Conservation (phyloP, 2,113 vertebrate genomes). For the Sminthopsis crassicaudata region DNA sequence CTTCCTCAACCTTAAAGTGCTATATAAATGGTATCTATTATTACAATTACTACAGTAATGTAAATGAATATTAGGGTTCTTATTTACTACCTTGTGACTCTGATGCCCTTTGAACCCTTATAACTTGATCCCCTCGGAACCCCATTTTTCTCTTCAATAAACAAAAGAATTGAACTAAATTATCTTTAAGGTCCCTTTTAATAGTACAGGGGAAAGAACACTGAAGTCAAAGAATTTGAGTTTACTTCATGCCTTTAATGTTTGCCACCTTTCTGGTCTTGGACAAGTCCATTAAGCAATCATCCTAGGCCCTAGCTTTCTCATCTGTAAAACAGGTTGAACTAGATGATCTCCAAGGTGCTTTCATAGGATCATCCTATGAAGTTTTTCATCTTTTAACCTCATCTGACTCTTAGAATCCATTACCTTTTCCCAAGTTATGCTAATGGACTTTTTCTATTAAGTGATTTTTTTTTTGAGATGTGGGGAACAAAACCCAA, state of each 20-base stretch:
- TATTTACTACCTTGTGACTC: too few species aligned
- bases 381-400: slow-evolving; percentile 32
- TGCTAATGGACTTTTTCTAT: slow-evolving; percentile 15
- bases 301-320: not conserved
- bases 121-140: too few species aligned
- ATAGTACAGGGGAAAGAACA: not conserved
- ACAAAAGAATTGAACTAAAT: not conserved
- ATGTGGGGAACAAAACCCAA: slow-evolving; percentile 44
- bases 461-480: slow-evolving; percentile 12
- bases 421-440: slow-evolving; percentile 36
- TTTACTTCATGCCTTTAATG: not conserved
- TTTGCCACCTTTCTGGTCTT: not conserved
- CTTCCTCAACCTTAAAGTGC: too few species aligned
- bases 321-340: not conserved
- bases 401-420: slow-evolving; percentile 26
- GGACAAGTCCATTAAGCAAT: not conserved
- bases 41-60: too few species aligned
- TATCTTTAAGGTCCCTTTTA: not conserved
- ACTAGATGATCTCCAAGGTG: not conserved
- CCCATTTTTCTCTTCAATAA: too few species aligned
- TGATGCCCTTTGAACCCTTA: too few species aligned
- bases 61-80: too few species aligned
- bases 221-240: not conserved
- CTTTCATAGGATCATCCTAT: not conserved
- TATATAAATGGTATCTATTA: too few species aligned